A percentile compares a stretch with the other conserved stretches of the same genome.
Conservation (phyloP, 2,797 vertebrate species). For the Babyrousa celebensis region DNA sequence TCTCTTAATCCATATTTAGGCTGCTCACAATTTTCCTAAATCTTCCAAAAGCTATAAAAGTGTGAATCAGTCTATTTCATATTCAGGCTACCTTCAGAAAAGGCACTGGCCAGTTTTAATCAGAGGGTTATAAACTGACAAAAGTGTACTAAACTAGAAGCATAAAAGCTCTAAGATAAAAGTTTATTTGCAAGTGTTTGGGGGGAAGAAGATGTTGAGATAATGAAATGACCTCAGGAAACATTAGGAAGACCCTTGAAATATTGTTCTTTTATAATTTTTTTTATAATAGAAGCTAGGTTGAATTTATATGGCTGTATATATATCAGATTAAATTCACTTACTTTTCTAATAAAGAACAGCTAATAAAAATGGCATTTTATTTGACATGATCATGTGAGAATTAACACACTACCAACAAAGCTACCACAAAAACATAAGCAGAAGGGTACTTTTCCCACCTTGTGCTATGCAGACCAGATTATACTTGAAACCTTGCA, state of each 20-base stretch:
- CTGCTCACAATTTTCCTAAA: not conserved
- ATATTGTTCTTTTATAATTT: not conserved
- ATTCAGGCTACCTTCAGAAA: not conserved
- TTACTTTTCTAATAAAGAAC: conserved; percentile 41
- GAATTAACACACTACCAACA: not conserved
- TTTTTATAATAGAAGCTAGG: not conserved
- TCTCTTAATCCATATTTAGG: not conserved
- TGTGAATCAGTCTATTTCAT: not conserved
- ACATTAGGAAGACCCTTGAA: not conserved
- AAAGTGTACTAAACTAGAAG: not conserved
- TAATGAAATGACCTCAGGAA: not conserved
- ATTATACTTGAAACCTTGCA: not conserved
- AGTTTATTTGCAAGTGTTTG: not conserved
- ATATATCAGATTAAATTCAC: not conserved
- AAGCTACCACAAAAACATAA: not conserved
- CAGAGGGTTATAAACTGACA: not conserved
- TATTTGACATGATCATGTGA: not conserved
- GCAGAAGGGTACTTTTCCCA: no score
- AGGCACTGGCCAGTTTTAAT: conserved; percentile 18
- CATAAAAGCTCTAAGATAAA: conserved; percentile 12
- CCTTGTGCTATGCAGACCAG: not conserved
- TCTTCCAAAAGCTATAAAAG: not conserved
- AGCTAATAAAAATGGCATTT: not conserved
- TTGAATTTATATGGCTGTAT: not conserved
- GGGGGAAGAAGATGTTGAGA: not conserved